A percentile compares a stretch with the other conserved stretches of the same genome.
phyloP scores from a whole-genome alignment of 2,113 vertebrate species.

The Acrocephalus arundinaceus region DNA sequence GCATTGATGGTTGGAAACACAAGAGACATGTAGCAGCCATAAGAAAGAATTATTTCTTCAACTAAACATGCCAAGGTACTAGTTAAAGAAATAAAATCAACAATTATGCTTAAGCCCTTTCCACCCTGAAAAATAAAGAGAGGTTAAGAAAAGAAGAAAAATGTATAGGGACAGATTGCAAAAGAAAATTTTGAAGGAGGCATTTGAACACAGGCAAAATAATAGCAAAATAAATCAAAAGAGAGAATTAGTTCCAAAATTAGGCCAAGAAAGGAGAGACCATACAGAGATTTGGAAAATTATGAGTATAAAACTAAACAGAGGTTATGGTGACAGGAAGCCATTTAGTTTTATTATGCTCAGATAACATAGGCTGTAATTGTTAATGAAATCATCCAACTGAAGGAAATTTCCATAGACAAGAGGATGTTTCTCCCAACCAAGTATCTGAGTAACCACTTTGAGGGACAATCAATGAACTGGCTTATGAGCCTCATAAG shows the following conservation, averaged over 20 bases:
- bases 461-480: neutral
- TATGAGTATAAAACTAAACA: neutral
- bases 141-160: neutral
- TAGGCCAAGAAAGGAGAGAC: neutral
- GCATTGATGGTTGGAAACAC: neutral
- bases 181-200: neutral
- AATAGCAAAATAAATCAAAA: neutral
- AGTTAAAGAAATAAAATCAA: neutral
- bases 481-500: neutral
- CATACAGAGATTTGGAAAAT: neutral
- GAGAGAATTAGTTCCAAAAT: neutral
- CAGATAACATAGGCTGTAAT: conserved; percentile 2
- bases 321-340: conserved; percentile 10
- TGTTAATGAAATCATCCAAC: neutral
- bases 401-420: conserved; percentile 32
- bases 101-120: neutral
- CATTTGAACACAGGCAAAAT: neutral
- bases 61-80: neutral
- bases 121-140: neutral
- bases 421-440: neutral
- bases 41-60: neutral
- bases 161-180: neutral
- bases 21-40: neutral
- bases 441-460: neutral
- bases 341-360: conserved; percentile 3